Conservation (phyloP, 2,888 invertebrate species). For the Tenthredo amoena region DNA sequence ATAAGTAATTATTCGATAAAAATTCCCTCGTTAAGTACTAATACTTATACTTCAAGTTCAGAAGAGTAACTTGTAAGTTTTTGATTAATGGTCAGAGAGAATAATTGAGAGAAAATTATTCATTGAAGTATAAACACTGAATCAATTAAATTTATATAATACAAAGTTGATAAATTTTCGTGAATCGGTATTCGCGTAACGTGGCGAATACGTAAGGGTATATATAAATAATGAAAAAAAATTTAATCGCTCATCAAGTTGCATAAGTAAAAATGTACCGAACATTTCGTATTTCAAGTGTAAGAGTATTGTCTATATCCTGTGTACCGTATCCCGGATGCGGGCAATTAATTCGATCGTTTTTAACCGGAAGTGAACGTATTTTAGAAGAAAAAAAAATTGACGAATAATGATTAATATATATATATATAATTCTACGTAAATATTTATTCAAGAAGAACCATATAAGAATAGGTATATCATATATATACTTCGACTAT, state of each 20-base stretch:
- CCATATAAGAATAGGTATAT: background rate
- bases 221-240: background rate
- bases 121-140: background rate
- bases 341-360: constrained; percentile 20
- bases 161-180: background rate
- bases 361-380: background rate
- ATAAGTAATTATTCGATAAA: background rate
- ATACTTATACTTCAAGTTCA: background rate
- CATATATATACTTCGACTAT: background rate
- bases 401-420: background rate
- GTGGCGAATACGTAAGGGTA: background rate
- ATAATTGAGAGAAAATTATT: background rate
- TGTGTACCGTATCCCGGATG: constrained; percentile 35
- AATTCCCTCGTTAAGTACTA: background rate
- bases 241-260: constrained; percentile 37
- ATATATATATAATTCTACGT: background rate
- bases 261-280: constrained; percentile 18
- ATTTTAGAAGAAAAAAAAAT: background rate
- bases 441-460: background rate
- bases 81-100: background rate
- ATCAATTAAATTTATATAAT: background rate
- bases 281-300: constrained; percentile 32
- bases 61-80: constrained; percentile 4
- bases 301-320: constrained; percentile 35
- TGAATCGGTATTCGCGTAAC: background rate